Evolutionary conservation across 1,140 invertebrate species (phyloP).

Genomic region (Zaprionus kolodkinae): DNA sequence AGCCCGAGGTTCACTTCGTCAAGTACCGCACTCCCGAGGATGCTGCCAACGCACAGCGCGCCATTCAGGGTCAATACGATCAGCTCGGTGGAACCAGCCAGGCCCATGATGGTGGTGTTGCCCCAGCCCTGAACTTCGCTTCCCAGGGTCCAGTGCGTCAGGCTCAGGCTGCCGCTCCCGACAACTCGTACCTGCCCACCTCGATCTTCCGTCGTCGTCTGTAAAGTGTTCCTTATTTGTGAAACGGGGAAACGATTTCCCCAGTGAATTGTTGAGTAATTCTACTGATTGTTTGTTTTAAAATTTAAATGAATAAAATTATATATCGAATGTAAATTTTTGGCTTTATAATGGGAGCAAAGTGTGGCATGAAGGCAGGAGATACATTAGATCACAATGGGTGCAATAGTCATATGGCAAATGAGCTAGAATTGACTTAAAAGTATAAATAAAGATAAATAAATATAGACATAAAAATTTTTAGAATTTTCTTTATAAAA

Average conservation of each 20-base stretch:
- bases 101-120: slow-evolving; percentile 68
- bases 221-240: slow-evolving; percentile 38
- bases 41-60: slow-evolving; percentile 70
- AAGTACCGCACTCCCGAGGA: slow-evolving; percentile 75
- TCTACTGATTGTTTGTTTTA: slow-evolving; percentile 25
- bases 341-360: slow-evolving; percentile 24
- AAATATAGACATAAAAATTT: no score
- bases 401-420: no score
- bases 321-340: slow-evolving; percentile 19
- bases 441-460: no score
- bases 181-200: slow-evolving; percentile 70
- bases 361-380: background rate
- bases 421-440: no score
- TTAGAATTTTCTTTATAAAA: no score
- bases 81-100: slow-evolving; percentile 60
- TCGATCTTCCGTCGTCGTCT: slow-evolving; percentile 75
- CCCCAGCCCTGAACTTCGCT: slow-evolving; percentile 70
- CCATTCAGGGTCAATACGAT: slow-evolving; percentile 73
- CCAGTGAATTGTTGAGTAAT: slow-evolving; percentile 39
- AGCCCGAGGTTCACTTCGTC: slow-evolving; percentile 76
- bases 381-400: background rate
- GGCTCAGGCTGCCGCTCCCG: slow-evolving; percentile 45
- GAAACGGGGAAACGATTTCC: background rate
- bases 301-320: slow-evolving; percentile 28
- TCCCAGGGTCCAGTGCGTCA: slow-evolving; percentile 60